Base-by-base conservation (phyloP, 2,888 invertebrate species). In the Drosophila picticornis region DNA sequence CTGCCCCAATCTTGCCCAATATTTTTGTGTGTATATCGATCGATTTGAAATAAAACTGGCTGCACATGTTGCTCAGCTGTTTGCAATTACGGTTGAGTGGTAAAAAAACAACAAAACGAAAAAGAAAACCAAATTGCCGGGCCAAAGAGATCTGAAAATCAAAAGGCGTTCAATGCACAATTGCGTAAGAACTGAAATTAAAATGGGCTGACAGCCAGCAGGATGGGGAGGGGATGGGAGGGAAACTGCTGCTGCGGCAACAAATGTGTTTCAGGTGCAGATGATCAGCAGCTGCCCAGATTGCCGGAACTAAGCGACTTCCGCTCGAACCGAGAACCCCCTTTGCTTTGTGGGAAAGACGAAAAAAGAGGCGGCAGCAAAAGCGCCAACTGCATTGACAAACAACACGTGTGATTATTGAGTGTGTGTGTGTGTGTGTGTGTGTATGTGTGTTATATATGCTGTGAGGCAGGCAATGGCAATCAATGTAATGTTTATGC, bases 61-160 rank as follows among this genome's bases (percentile, higher is more conserved):
- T 55, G 65, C 81, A 82, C 70, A 83, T 90, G 91, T 82, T 80
- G 61, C 78, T 85, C 91, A 90, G 91, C 87, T 91, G 91, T 81
- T 90, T 65, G 80, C 77, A 83, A 84, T 86, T 88, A 84, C 79
- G 55, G 57, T 65, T 71, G 79, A 75, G 75, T 74, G 73, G 71
- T 61, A 53, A 52, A 27, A 27, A 27, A 29, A 25, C 4, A 53
- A 29, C 0, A 56, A 36, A 52, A 16, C 2, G 10, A 11, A 11
- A 16, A 53, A 27, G 46, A 65, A 57, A 67, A 65, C 38, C 52
- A 50, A 72, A 68, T 61, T 65, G 62, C 38, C 27, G 64, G 58
- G 55, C 70, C 66, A 68, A 31, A 75, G 73, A 75, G 76, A 67
- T 34, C 32, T 68, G 16, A 40, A 81, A 85, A 81, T 87, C 78